phyloP scores from a whole-genome alignment of 2,888 invertebrate species.

The Habrosyne pyritoides region DNA sequence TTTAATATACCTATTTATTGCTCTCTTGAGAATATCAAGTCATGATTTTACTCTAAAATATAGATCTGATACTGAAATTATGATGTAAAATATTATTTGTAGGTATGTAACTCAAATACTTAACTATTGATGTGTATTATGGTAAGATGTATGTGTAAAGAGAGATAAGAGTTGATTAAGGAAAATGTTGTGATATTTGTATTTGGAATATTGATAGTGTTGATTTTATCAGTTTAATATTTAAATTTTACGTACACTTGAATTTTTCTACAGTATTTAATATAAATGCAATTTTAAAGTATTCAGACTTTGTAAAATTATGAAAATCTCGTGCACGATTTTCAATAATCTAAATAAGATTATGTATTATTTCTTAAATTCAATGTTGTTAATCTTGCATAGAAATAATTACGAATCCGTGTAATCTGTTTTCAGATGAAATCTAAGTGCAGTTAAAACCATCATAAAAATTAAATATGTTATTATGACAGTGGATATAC shows the following conservation, averaged over 20 bases:
- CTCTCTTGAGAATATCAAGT: conserved; percentile 48
- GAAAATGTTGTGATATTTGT: conserved; percentile 83
- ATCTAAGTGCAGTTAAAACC: too few species aligned
- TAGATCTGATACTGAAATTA: conserved; percentile 61
- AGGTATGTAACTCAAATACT: conserved; percentile 61
- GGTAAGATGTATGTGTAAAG: conserved; percentile 76
- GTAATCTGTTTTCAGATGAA: not conserved
- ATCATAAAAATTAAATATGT: not conserved
- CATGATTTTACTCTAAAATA: conserved; percentile 43
- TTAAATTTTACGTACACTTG: not conserved
- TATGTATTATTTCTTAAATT: not conserved
- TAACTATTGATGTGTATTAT: conserved; percentile 74
- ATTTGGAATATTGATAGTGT: conserved; percentile 80
- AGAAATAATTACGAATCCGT: not conserved
- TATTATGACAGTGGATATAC: not conserved
- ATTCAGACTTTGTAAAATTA: not conserved
- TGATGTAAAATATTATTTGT: conserved; percentile 67
- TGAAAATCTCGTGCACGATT: not conserved
- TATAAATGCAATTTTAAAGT: not conserved
- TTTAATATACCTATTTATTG: conserved; percentile 43
- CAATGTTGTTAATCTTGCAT: not conserved
- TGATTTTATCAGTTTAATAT: conserved; percentile 23
- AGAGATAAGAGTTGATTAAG: conserved; percentile 71
- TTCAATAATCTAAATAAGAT: not conserved
- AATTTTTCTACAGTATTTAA: not conserved